phyloP scores from a whole-genome alignment of 2,888 invertebrate genomes.

The Agonopterix subpropinquella region DNA sequence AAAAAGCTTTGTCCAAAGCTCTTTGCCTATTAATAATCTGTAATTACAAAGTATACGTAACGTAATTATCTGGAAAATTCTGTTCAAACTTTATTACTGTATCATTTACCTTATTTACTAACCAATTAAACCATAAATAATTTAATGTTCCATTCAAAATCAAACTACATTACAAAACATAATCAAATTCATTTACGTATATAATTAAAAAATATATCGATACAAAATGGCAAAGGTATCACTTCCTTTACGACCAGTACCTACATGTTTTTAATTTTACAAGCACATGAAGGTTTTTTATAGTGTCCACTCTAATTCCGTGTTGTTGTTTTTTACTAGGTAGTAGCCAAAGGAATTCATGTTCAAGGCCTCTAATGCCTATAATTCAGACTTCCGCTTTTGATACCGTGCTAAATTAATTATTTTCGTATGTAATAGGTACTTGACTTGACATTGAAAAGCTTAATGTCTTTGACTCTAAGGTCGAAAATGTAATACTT shows the following conservation, averaged over 20 bases:
- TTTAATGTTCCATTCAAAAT: too few relatives aligned
- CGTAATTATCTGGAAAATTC: too few relatives aligned
- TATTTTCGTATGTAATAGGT: constrained; percentile 9
- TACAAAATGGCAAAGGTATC: constrained; percentile 1
- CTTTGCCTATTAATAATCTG: too few relatives aligned
- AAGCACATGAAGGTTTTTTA: constrained; percentile 19
- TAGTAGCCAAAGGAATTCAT: constrained; percentile 17
- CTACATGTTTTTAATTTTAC: constrained; percentile 5
- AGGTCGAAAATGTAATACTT: not conserved
- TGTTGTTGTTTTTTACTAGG: constrained; percentile 16
- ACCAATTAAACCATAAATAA: too few relatives aligned
- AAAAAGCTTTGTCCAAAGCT: too few relatives aligned
- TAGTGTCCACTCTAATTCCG: constrained; percentile 21
- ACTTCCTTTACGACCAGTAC: constrained; percentile 5
- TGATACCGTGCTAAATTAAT: constrained; percentile 17
- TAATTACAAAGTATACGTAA: too few relatives aligned
- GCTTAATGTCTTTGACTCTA: not conserved
- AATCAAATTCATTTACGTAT: too few relatives aligned
- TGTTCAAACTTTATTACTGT: too few relatives aligned
- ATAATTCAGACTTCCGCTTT: constrained; percentile 21
- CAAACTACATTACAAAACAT: too few relatives aligned
- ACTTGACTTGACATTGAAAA: not conserved
- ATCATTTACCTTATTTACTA: too few relatives aligned
- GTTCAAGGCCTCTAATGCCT: constrained; percentile 21
- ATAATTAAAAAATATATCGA: too few relatives aligned